A percentile compares a stretch with the other conserved stretches of the same genome.
These are phyloP conservation scores for Mesorhabditis spiculigera DNA, from an alignment of 2,888 invertebrate species.

Conservation along the genomic window DNA sequence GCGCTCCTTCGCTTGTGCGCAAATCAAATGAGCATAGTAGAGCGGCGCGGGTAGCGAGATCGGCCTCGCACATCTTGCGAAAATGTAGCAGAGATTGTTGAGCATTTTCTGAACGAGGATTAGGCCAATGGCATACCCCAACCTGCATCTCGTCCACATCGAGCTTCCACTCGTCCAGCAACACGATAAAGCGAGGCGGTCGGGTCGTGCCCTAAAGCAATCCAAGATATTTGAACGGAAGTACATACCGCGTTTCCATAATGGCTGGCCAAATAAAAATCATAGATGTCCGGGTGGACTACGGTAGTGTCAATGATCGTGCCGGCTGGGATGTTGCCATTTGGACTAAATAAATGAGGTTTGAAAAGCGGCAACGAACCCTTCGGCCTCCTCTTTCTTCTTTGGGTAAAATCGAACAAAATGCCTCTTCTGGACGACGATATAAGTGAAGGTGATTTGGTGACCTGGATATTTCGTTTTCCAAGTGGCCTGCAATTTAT, in stretches of 20 bases:
- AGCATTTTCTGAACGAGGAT: slow-evolving; percentile 27
- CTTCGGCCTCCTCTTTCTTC: slow-evolving; percentile 1
- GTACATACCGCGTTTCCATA: slow-evolving; percentile 20
- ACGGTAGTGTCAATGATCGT: slow-evolving; percentile 23
- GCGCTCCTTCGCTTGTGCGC: slow-evolving; percentile 80
- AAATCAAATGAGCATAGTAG: slow-evolving; percentile 97
- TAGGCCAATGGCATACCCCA: not conserved
- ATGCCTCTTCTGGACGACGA: slow-evolving; percentile 39
- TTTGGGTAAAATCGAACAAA: slow-evolving; percentile 20
- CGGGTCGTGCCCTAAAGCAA: slow-evolving; percentile 77
- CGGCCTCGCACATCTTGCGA: slow-evolving; percentile 72
- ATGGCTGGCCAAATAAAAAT: slow-evolving; percentile 87
- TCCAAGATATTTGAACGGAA: not conserved
- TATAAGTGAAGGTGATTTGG: slow-evolving; percentile 28
- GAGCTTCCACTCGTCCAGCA: slow-evolving; percentile 99
- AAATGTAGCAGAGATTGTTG: slow-evolving; percentile 30
- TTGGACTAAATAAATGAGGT: not conserved
- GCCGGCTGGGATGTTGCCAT: slow-evolving; percentile 23
- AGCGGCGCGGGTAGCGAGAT: slow-evolving; percentile 98
- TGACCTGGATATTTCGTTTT: not conserved
- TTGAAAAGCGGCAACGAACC: not conserved
- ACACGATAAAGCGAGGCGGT: slow-evolving; percentile 97
- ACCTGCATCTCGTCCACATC: slow-evolving; percentile 87
- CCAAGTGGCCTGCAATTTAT: not conserved
- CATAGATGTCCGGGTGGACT: slow-evolving; percentile 67